Evolutionary conservation across 1,140 invertebrate species (phyloP).

Genomic region (Ceratina calcarata): DNA sequence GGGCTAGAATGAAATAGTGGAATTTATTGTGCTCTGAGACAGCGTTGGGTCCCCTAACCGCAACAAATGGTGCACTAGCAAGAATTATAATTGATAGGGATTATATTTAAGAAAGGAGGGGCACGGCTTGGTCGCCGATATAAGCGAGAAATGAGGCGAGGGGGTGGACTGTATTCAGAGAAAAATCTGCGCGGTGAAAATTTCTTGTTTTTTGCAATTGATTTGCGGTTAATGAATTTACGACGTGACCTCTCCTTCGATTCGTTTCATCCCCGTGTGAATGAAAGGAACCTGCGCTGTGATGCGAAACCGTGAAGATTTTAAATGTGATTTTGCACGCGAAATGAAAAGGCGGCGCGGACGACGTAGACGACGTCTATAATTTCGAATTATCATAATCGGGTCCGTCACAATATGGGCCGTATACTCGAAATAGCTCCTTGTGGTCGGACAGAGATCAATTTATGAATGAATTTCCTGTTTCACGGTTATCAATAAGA

Average conservation of each 20-base stretch:
- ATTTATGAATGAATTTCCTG: not conserved
- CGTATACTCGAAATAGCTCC: slow-evolving; percentile 7
- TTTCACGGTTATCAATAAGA: too few species aligned
- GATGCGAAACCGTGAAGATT: slow-evolving; percentile 42
- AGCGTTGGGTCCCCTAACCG: slow-evolving; percentile 46
- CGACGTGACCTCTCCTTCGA: slow-evolving; percentile 7
- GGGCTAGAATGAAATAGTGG: slow-evolving; percentile 59
- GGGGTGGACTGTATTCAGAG: slow-evolving; percentile 19
- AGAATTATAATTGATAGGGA: slow-evolving; percentile 66
- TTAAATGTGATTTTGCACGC: slow-evolving; percentile 57
- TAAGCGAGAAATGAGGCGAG: not conserved
- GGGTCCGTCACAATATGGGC: slow-evolving; percentile 40
- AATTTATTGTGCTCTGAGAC: slow-evolving; percentile 62
- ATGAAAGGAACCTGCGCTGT: not conserved
- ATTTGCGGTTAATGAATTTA: slow-evolving; percentile 65
- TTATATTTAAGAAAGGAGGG: slow-evolving; percentile 58
- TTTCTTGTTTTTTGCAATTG: slow-evolving; percentile 37
- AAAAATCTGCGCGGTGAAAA: slow-evolving; percentile 11
- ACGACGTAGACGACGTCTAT: slow-evolving; percentile 32
- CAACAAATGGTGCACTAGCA: slow-evolving; percentile 58
- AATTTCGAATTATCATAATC: slow-evolving; percentile 62
- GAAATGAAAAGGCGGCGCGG: slow-evolving; percentile 53
- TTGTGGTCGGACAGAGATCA: not conserved
- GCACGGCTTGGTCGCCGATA: not conserved
- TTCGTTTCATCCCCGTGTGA: slow-evolving; percentile 33